Base-by-base conservation (phyloP, 1,140 invertebrate genomes). In the Alviniconcha marisindica region DNA sequence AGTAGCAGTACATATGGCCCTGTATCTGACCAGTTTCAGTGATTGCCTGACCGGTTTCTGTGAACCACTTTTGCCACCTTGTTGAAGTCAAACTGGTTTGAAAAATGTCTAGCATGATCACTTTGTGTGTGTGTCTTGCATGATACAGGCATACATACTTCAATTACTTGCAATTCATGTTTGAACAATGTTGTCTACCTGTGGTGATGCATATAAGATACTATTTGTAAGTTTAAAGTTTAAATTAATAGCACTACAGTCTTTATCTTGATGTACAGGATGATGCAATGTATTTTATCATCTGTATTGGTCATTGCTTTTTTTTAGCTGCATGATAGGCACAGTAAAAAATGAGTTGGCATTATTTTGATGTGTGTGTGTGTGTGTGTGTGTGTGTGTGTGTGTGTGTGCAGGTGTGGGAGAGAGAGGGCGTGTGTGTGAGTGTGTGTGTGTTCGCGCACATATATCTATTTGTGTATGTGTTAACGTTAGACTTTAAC, bases 331-430 rank as follows among this genome's bases (percentile, higher is more conserved):
- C 21, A 5, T 21, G 54, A 18, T n/a, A 60, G 54, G 54, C 54
- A 60, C 5, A 60, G 54, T n/a, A n/a, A 60, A 5, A 60, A 24
- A 14, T 60, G 54, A n/a, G 54, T 60, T 18, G 7, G 7, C 18
- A 7, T 18, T 18, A 51, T 51, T 51, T 18, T 51, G 48, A 7
- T 51, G 18, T 10, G 48, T 60, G 54, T 60, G 54, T 60, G 54
- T 60, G 54, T 60, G 54, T 60, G 54, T 60, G 54, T 60, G 54
- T 60, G 54, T 60, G 54, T 60, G 54, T 60, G 54, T 60, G 54
- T 60, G 54, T 56, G 21, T 56, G 54, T 21, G 54, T 24, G 54
- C n/a, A n/a, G 21, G 54, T 60, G 12, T 60, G 21, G 5, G 54
- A 18, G 54, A n/a, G 54, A n/a, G 54, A n/a, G 54, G 21, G 54